Percentiles rank a stretch among this genome's conserved stretches.
Evolutionary conservation across 2,113 vertebrate species (phyloP).

Genomic region (Marcusenius ussheri): DNA sequence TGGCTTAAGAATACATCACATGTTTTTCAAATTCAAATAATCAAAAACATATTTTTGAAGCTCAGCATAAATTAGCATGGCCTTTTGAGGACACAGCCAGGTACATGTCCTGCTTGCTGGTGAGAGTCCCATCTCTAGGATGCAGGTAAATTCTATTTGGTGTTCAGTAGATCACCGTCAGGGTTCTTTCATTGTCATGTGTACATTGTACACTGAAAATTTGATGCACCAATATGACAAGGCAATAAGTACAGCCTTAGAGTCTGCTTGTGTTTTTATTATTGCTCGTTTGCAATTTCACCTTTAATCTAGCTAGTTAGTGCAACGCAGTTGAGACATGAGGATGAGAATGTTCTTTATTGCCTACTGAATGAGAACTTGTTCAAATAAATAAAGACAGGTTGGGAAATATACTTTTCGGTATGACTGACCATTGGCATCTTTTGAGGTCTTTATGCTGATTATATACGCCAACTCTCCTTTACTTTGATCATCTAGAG

Average conservation of each 20-base stretch:
- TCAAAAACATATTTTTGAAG: not conserved
- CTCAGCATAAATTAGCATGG: not conserved
- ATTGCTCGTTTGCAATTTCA: not conserved
- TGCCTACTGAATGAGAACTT: not conserved
- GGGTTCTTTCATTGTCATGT: not conserved
- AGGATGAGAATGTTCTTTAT: not conserved
- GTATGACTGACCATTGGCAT: not conserved
- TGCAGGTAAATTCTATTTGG: not conserved
- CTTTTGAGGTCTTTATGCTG: not conserved
- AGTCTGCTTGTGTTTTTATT: not conserved
- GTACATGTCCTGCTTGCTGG: not conserved
- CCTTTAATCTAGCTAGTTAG: not conserved
- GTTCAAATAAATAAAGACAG: not conserved
- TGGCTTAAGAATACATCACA: not conserved
- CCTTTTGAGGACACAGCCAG: not conserved
- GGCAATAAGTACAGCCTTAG: not conserved
- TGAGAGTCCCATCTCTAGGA: not conserved
- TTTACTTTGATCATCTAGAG: not conserved
- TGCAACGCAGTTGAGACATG: not conserved
- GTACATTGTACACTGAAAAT: too few relatives aligned
- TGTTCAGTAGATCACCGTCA: not conserved
- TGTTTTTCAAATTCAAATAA: not conserved
- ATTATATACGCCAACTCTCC: not conserved
- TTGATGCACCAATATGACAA: not conserved
- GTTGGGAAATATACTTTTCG: not conserved